These are phyloP conservation scores for Pammene fasciana DNA, from an alignment of 2,888 invertebrate genomes.

Conservation along the genomic window DNA sequence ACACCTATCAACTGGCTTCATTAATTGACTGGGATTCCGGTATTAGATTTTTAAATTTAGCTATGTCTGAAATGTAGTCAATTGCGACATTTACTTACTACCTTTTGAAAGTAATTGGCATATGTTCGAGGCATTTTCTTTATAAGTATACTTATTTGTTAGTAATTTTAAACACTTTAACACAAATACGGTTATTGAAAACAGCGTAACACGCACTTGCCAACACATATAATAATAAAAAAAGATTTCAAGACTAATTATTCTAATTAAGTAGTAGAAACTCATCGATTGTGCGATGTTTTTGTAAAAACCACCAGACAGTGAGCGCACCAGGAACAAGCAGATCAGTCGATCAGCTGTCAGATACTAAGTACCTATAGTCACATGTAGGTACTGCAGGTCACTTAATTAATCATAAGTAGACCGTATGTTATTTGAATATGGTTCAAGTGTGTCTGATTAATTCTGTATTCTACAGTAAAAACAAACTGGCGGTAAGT, in stretches of 20 bases:
- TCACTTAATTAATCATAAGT: not conserved
- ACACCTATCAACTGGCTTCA: not conserved
- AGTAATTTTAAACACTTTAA: too few relatives aligned
- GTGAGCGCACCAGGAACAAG: conserved; percentile 1
- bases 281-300: not conserved
- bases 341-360: conserved; percentile 5
- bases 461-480: not conserved
- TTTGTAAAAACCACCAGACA: not conserved
- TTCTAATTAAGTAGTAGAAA: not conserved
- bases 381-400: not conserved
- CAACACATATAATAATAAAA: too few relatives aligned
- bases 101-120: too few relatives aligned
- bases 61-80: too few relatives aligned
- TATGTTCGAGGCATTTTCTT: too few relatives aligned
- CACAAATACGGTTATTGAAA: too few relatives aligned
- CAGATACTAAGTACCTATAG: not conserved
- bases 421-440: not conserved
- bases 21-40: not conserved
- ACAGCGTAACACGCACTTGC: too few relatives aligned
- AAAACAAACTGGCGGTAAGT: too few relatives aligned
- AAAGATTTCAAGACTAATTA: too few relatives aligned
- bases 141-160: too few relatives aligned
- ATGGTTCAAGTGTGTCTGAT: not conserved
- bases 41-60: not conserved
- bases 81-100: too few relatives aligned